Percentiles rank a stretch among this genome's conserved stretches.
Evolutionary conservation across 2,797 vertebrate species (phyloP).

Genomic region (Peromyscus melanophrys): DNA sequence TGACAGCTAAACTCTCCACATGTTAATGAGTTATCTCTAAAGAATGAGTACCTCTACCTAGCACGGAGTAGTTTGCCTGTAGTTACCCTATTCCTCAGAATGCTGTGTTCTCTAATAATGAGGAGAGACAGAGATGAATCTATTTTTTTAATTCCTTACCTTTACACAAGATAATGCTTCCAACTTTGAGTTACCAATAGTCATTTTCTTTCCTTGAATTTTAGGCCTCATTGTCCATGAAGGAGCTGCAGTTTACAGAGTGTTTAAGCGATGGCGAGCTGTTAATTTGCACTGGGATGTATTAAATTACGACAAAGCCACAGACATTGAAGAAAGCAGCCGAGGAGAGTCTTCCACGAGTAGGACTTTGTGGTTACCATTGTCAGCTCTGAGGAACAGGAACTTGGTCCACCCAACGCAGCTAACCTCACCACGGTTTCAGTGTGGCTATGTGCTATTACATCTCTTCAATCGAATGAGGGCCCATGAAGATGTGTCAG

Average conservation of each 20-base stretch:
- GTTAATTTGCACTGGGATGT: conserved; percentile 98
- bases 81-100: background rate
- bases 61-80: background rate
- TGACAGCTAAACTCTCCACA: background rate
- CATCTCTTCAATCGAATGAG: conserved; percentile 91
- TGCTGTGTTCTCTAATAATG: background rate
- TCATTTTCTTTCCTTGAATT: conserved; percentile 74
- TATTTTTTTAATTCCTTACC: background rate
- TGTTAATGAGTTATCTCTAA: background rate
- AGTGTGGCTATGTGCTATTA: conserved; percentile 92
- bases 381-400: conserved; percentile 91
- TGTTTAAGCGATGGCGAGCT: conserved; percentile 96
- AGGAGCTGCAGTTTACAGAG: conserved; percentile 95
- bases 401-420: conserved; percentile 92
- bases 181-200: conserved; percentile 41
- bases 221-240: conserved; percentile 96
- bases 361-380: conserved; percentile 92
- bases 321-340: conserved; percentile 94
- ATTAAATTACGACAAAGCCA: conserved; percentile 95
- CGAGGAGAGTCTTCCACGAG: conserved; percentile 90
- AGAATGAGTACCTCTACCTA: background rate
- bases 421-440: conserved; percentile 91
- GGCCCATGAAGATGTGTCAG: conserved; percentile 89
- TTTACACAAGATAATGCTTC: background rate
- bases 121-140: background rate